Evolutionary conservation across 2,113 vertebrate species (phyloP).

Genomic region (Hypanus sabinus): DNA sequence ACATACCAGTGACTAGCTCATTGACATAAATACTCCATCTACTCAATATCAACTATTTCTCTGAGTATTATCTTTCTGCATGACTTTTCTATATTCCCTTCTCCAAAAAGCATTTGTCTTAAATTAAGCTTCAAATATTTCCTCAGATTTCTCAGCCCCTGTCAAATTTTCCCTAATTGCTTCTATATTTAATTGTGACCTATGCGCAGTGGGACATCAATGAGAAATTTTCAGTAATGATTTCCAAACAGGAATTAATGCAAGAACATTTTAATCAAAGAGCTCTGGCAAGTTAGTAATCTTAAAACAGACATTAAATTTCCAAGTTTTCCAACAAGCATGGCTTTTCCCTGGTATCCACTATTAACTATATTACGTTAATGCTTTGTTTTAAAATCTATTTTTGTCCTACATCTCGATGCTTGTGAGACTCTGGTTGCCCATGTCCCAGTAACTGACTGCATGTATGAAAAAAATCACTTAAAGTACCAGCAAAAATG

Average conservation of each 20-base stretch:
- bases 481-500: neutral
- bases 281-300: neutral
- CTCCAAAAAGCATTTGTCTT: neutral
- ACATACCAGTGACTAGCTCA: neutral
- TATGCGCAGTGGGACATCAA: neutral
- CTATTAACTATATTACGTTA: neutral
- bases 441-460: neutral
- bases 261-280: no score
- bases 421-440: neutral
- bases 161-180: neutral
- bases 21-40: neutral
- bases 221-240: no score
- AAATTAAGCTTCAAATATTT: neutral
- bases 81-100: neutral
- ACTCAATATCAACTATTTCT: neutral
- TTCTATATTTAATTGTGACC: neutral
- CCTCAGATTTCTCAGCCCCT: neutral
- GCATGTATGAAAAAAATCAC: neutral
- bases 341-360: neutral
- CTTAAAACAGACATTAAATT: neutral
- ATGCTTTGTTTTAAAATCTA: neutral
- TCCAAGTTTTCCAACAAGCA: neutral
- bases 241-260: no score
- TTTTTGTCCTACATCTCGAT: neutral
- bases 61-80: neutral